Conservation (phyloP, 1,140 invertebrate species). For the Calephelis virginiensis region DNA sequence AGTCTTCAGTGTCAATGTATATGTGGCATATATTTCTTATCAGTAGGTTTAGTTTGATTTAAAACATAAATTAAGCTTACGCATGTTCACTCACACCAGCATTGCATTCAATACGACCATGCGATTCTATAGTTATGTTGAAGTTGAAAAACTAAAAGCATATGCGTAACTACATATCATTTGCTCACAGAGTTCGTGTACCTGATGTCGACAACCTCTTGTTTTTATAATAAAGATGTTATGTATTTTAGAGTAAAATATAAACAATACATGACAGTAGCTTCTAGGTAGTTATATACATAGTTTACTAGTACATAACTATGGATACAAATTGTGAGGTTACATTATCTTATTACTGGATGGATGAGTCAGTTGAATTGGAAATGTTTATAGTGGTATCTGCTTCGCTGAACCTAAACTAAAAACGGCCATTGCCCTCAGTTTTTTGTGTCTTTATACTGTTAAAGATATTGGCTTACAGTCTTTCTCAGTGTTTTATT, state of each 20-base stretch:
- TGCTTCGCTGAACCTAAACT: slow-evolving; percentile 63
- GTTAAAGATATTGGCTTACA: slow-evolving; percentile 16
- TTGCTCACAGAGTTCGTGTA: too few species aligned
- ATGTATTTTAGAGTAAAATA: not conserved
- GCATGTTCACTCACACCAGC: too few species aligned
- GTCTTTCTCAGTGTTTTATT: slow-evolving; percentile 7
- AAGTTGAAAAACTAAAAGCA: too few species aligned
- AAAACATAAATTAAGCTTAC: too few species aligned
- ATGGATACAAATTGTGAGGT: not conserved
- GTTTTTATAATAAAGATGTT: slow-evolving; percentile 4
- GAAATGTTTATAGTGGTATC: slow-evolving; percentile 46
- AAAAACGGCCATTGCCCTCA: slow-evolving; percentile 70
- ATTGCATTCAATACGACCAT: too few species aligned
- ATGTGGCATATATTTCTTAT: too few species aligned
- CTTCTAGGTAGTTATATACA: not conserved
- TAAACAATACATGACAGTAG: not conserved
- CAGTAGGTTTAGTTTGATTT: too few species aligned
- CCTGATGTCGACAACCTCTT: slow-evolving; percentile 2
- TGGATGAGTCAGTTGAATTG: slow-evolving; percentile 43
- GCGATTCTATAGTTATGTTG: too few species aligned
- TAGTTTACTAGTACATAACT: not conserved
- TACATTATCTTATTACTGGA: slow-evolving; percentile 10
- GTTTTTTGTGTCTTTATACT: slow-evolving; percentile 33
- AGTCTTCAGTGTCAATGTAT: too few species aligned
- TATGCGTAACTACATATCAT: too few species aligned